phyloP scores from a whole-genome alignment of 2,113 vertebrate species.

The Anhinga rufa region DNA sequence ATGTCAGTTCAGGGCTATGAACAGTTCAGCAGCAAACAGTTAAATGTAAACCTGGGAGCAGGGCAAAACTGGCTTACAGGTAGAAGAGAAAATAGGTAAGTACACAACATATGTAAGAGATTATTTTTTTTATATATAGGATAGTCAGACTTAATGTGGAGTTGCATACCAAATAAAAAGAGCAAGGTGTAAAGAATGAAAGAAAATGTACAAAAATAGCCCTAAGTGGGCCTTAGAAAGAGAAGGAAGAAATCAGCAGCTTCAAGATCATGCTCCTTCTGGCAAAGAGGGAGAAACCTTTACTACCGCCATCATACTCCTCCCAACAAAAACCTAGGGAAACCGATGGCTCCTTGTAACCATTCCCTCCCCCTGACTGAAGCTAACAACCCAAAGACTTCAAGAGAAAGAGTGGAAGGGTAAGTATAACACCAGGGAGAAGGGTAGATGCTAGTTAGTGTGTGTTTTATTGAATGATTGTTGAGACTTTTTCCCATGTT shows the following conservation, averaged over 20 bases:
- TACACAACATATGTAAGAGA: neutral
- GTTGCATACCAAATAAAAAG: neutral
- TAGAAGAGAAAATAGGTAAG: neutral
- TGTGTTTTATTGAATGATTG: neutral
- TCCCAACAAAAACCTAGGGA: neutral
- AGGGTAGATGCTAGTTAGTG: neutral
- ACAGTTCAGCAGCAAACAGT: neutral
- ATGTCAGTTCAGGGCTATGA: neutral
- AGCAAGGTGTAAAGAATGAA: neutral
- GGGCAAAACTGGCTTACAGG: neutral
- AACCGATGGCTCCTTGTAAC: neutral
- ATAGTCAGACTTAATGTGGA: neutral
- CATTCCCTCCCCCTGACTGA: neutral
- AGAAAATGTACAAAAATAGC: neutral
- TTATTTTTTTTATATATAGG: neutral
- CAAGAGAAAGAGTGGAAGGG: neutral
- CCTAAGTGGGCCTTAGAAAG: neutral
- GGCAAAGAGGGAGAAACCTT: neutral
- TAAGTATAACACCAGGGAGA: neutral
- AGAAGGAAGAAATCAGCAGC: neutral
- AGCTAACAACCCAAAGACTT: neutral
- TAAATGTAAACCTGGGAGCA: neutral
- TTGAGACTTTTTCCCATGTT: neutral
- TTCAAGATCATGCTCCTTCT: neutral
- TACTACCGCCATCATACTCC: rapidly evolving